Base-by-base conservation (phyloP, 1,140 invertebrate species). In the Macrotrachela quadricornifera region DNA sequence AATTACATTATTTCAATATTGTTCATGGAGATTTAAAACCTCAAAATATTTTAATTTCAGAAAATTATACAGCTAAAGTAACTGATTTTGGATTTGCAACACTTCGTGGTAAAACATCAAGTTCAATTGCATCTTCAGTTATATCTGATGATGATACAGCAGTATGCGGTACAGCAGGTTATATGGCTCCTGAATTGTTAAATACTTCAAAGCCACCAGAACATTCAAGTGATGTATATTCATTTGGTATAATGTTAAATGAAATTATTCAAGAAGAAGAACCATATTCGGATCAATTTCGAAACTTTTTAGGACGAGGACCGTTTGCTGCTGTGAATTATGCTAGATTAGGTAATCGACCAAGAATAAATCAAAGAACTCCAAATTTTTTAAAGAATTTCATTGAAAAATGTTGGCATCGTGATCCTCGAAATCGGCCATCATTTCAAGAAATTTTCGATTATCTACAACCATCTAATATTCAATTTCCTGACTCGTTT, bases 201-300 rank as follows among this genome's bases (percentile, higher is more conserved):
- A 30, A 55, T 44, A 14, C 8, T 6, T 14, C 17, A 14, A n/a
- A 13, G 9, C 54, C 50, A 15, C 39, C 39, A 13, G 42, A 54
- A n/a, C 38, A 15, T 30, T 30, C 21, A 4, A 30, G 50, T n/a
- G 54, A 55, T 37, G 54, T 55, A 10, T 55, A 55, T 36, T 48
- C 54, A 14, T 55, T 54, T 56, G 54, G 54, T n/a, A 54, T 55
- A 14, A 9, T 55, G 51, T 37, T 55, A 39, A 55, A 55, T 37
- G 54, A 55, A 36, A 16, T 55, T 30, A 41, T 54, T n/a, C 39
- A 4, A 4, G 54, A 55, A 46, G 54, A 55, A 46, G 40, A 55
- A 46, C 54, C 54, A 0, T 55, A 55, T 21, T 6, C 37, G 8
- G 53, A 56, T 45, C 50, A 55, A 46, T 8, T 9, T 18, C 14